Percentiles rank a stretch among this genome's conserved stretches.
These are phyloP conservation scores for Vulpes ferrilata DNA, from an alignment of 2,113 vertebrate species.

Conservation along the genomic window DNA sequence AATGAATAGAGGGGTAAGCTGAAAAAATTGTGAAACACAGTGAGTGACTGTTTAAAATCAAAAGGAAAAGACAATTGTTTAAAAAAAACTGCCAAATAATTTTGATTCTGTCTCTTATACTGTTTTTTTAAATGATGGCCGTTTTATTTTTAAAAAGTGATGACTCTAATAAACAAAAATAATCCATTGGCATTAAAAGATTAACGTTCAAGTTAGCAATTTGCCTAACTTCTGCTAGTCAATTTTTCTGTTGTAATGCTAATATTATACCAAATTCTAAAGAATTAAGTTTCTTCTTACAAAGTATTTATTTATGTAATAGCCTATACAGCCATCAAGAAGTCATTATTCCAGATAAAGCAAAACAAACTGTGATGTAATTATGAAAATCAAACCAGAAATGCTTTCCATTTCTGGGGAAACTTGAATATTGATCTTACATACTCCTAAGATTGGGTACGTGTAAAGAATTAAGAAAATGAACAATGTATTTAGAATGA, in stretches of 20 bases:
- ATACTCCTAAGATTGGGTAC: background rate
- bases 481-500: background rate
- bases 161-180: slow-evolving; percentile 7
- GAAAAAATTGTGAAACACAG: background rate
- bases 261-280: background rate
- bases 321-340: background rate
- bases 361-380: background rate
- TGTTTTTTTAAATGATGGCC: background rate
- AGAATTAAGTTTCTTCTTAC: background rate
- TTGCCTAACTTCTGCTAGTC: background rate
- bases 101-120: background rate
- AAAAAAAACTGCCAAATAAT: background rate
- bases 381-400: background rate
- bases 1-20: background rate
- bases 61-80: background rate
- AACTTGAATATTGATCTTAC: background rate
- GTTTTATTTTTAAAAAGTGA: background rate
- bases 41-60: background rate
- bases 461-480: background rate
- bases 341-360: background rate
- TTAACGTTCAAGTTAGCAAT: background rate
- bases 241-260: background rate
- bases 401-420: background rate
- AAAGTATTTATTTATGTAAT: background rate
- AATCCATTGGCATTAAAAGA: background rate